Base-by-base conservation (phyloP, 92 coral and sea anemone genomes). In the Metridium senile region DNA sequence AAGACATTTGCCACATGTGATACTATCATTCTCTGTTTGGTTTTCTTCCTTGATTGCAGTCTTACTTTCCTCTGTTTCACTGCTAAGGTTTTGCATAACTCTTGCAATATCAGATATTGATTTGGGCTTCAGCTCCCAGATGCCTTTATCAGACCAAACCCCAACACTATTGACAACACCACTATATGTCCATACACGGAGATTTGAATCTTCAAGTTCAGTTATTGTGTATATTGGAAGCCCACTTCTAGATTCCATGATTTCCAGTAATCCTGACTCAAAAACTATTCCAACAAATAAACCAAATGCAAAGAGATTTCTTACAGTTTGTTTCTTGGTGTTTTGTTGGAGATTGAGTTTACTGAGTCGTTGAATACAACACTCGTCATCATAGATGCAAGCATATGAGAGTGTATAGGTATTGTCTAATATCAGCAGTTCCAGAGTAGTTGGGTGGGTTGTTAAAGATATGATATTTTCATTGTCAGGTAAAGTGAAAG, bases 191-290 rank as follows among this genome's bases (percentile, higher is more conserved):
- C 92, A 92, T 25, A 85, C 34, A 31, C 52, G 58, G 21, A 88
- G 75, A 10, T 77, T 77, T 35, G 72, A 74, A n/a, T 75, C 90
- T n/a, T 20, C 46, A n/a, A 95, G 84, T 18, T 85, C 86, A 16
- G 76, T 69, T 20, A 92, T 28, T 8, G 19, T 78, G 31, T 83
- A 59, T 33, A 95, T 71, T n/a, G 75, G 75, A 39, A 69, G 74
- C 33, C 99, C 99, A 83, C 99, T 92, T 31, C 70, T 28, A 58
- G 82, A 73, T 52, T 95, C 93, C 81, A 72, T 83, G 23, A 95
- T 45, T 43, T 76, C 76, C 33, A 92, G 74, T 1, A 39, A 33
- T 11, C 96, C 95, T 9, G 90, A 82, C 16, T 72, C 33, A 82
- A 86, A 80, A 0, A 95, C 76, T 13, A 93, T 33, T 3, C 95